Percentiles rank a stretch among this genome's conserved stretches.
Evolutionary conservation across 2,888 invertebrate genomes (phyloP).

Genomic region (Oscheius sp.): DNA sequence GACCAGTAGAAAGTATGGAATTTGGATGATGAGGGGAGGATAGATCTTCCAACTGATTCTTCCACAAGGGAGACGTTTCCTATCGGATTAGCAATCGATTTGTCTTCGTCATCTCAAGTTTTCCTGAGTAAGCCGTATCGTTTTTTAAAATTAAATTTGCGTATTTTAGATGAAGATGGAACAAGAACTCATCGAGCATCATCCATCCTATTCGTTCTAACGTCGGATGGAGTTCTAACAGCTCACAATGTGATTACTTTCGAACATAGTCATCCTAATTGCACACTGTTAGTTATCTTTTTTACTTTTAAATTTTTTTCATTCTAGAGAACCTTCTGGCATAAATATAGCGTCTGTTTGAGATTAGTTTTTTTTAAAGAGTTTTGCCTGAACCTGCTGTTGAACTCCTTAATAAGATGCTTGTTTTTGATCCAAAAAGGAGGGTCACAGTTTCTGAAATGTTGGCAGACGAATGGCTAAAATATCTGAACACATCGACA

Average conservation of each 20-base stretch:
- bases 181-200: conserved; percentile 34
- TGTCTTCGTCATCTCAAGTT: conserved; percentile 40
- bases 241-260: conserved; percentile 38
- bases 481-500: too few species aligned
- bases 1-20: conserved; percentile 47
- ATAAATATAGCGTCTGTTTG: too few species aligned
- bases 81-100: conserved; percentile 49
- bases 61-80: conserved; percentile 45
- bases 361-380: too few species aligned
- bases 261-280: not conserved
- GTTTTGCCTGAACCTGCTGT: too few species aligned
- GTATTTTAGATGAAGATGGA: conserved; percentile 13
- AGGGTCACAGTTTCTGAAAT: too few species aligned
- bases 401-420: too few species aligned
- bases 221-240: conserved; percentile 44
- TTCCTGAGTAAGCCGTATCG: conserved; percentile 20
- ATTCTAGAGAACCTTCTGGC: too few species aligned
- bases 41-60: conserved; percentile 47
- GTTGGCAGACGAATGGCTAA: too few species aligned
- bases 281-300: too few species aligned
- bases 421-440: too few species aligned
- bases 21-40: conserved; percentile 38
- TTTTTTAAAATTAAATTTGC: not conserved
- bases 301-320: too few species aligned
- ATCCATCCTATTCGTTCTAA: conserved; percentile 39